Base-by-base conservation (phyloP, 2,797 vertebrate species). In the Scolopax bukidnonensis region DNA sequence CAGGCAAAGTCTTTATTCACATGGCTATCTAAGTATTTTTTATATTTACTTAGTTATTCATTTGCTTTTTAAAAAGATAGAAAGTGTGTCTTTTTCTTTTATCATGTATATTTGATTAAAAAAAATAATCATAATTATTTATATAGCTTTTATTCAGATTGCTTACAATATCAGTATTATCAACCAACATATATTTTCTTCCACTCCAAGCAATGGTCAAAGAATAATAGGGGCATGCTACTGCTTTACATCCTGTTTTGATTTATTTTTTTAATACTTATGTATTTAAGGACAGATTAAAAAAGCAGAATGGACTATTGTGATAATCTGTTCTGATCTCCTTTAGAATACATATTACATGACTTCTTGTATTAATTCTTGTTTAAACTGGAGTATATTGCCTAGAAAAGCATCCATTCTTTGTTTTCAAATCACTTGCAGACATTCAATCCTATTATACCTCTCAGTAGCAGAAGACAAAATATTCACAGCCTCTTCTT, bases 321-420 rank as follows among this genome's bases (percentile, higher is more conserved):
- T 68, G 90, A 83, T 96, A 95, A 97, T 96, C 95, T 96, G 30
- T 89, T 90, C 56, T 96, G 81, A 96, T 97, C 95, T 95, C n/a
- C 95, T 95, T 87, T 94, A 92, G 67, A 89, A 89, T 93, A 65
- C 73, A 90, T 74, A 76, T 95, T 90, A 96, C 92, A 94, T 95
- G n/a, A 69, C 43, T 87, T 86, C 85, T 91, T 59, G 88, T 84
- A 96, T 95, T 96, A 95, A 79, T 90, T 95, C 93, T 73, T 87
- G 69, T 95, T 88, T 93, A 89, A 93, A 67, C 59, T 79, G 43
- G 50, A 82, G 43, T 96, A 90, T 94, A 84, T 95, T 94, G 88
- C 92, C 80, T 88, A 69, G 77, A 65, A 90, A 88, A 94, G 48
- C 38, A 71, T 91, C 45, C 47, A 84, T 69, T 90, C 43, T 95